Evolutionary conservation across 2,888 invertebrate genomes (phyloP), one percentile per base, ranked within the genome.

Genomic region (Gymnosoma rotundatum): DNA sequence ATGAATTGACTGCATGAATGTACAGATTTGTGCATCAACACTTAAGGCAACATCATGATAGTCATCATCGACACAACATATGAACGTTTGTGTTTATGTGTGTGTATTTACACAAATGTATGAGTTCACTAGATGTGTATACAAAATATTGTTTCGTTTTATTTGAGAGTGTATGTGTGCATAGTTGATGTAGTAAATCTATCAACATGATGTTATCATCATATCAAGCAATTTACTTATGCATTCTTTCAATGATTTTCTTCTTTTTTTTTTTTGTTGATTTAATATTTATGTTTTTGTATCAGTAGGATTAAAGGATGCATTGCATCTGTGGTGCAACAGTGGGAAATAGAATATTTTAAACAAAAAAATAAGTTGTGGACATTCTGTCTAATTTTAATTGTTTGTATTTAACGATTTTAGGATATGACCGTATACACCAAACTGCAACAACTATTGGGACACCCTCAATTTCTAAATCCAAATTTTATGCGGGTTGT

Each of bases 201-300:
- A 81, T 81, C 80, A 81, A 50, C 74, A 69, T 81, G 74, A 81
- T 81, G 74, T 81, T 81, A 81, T 81, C 80, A 75, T 81, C 80
- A 63, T 81, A 81, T 81, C 74, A 81, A 81, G 54, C 69, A 81
- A 81, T 81, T 81, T 75, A 81, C 72, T 72, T 72, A 72, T 72
- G 48, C 78, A 74, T 67, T 61, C 67, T 63, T 69, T 81, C 54
- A 69, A 63, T 81, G 67, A 74, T 32, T 32, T 6, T 32, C 7
- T 32, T 32, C 6, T 32, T 2, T 32, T 32, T 32, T 32, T 18
- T 81, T 74, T 70, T 74, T 78, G 70, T 64, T 72, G 70, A 72
- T 78, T 78, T 64, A 72, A 64, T 78, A 72, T 79, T 79, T 66
- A 72, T 73, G 38, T 66, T 61, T 66, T 64, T 50, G 16, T 58